Base-by-base conservation (phyloP, 2,888 invertebrate species). In the Ctena decussata region DNA sequence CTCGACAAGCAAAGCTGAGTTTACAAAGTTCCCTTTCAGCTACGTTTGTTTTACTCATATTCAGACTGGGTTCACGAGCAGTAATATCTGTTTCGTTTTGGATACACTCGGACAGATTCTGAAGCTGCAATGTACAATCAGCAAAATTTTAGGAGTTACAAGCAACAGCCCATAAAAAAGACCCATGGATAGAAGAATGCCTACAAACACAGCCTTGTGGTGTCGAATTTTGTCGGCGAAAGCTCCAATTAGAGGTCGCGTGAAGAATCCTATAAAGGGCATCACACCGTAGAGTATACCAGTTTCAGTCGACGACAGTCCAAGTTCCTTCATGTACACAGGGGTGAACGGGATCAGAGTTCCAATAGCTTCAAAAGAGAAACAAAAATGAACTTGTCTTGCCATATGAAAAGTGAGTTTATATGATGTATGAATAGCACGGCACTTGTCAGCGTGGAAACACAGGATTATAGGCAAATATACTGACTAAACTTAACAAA, bases 131-230 rank as follows among this genome's bases (percentile, higher is more conserved):
- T 0, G 1, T 12, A 15, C 35, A 35, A 32, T 46, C n/a, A 30
- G 6, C 11, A 24, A 2, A 15, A 88, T 89, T 32, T 49, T 78
- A 6, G 96, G 96, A 3, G 95, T 93, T 27, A 93, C 89, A 77
- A 98, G 96, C 92, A 98, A 96, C 3, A 97, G 97, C 94, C 98
- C 97, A 95, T 98, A 98, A 92, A 98, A 97, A 1, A 97, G 96
- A 5, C 98, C 98, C 93, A 98, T 98, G 86, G 98, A 96, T 81
- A 98, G 96, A 90, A 98, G 97, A 79, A 98, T 97, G 82, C 97
- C 97, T 88, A 98, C 97, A 82, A 98, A 97, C 37, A 98, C 97
- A 0, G 97, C 97, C 94, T 98, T 98, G 96, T 98, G 98, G 95
- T 97, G 97, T 78, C 97, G 97, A 92, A 96, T 96, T 96, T 97